A percentile compares a stretch with the other conserved stretches of the same genome.
Conservation (phyloP, 2,888 invertebrate species). For the Gasteruption jaculator region DNA sequence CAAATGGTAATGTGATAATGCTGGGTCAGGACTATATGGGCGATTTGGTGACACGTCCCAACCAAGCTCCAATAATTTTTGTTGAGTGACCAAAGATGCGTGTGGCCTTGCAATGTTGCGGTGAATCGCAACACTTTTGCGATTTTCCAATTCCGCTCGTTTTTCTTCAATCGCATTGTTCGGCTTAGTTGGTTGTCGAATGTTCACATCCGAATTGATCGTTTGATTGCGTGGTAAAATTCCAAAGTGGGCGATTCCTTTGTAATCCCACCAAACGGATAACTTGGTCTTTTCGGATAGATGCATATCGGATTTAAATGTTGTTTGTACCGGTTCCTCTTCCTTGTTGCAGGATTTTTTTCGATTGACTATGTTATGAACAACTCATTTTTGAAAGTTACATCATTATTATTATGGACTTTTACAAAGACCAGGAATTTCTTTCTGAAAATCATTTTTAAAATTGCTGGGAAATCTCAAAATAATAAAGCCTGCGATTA, state of each 20-base stretch:
- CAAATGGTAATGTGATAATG: slow-evolving; percentile 10
- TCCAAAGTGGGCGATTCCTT: slow-evolving; percentile 46
- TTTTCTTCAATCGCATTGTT: slow-evolving; percentile 15
- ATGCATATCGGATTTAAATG: slow-evolving; percentile 5
- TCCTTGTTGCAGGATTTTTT: background rate
- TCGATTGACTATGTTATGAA: no score
- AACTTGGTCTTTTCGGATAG: slow-evolving; percentile 5
- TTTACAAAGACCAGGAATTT: no score
- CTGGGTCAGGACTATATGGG: slow-evolving; percentile 14
- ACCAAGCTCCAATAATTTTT: slow-evolving; percentile 1
- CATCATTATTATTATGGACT: no score
- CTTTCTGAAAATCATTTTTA: no score
- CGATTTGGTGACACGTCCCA: slow-evolving; percentile 1
- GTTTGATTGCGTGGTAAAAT: slow-evolving; percentile 19
- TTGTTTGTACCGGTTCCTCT: background rate
- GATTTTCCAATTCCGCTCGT: slow-evolving; percentile 7
- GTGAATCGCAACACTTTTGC: background rate
- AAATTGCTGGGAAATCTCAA: no score
- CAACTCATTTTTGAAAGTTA: no score
- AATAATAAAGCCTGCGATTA: no score
- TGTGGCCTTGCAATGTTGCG: background rate
- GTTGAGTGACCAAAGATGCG: background rate
- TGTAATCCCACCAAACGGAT: slow-evolving; percentile 7
- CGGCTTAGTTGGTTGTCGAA: slow-evolving; percentile 12
- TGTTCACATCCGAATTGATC: slow-evolving; percentile 21